Conservation (phyloP, 2,888 invertebrate genomes). For the Catocala fraxini region DNA sequence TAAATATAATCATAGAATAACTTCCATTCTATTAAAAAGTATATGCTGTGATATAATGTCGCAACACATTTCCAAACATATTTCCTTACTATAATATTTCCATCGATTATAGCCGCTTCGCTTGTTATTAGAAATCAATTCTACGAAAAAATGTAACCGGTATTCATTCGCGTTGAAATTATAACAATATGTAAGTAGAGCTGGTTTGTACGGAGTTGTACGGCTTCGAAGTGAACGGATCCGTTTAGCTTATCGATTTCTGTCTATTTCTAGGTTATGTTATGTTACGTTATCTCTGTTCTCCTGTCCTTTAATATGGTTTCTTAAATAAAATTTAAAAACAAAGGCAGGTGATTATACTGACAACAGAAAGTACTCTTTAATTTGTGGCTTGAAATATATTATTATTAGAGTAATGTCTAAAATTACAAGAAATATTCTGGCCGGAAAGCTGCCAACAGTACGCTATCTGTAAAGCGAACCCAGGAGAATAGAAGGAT, state of each 20-base stretch:
- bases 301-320: neutral
- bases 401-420: no score
- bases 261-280: conserved; percentile 20
- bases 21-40: no score
- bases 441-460: no score
- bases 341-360: no score
- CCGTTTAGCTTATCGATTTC: conserved; percentile 43
- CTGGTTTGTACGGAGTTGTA: conserved; percentile 31
- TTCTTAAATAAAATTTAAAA: neutral
- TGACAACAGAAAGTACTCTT: no score
- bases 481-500: no score
- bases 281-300: conserved; percentile 18
- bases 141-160: conserved; percentile 39
- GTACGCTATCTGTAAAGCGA: no score
- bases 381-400: no score
- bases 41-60: no score
- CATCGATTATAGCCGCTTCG: conserved; percentile 38
- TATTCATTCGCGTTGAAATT: conserved; percentile 33
- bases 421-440: no score
- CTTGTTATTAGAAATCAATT: conserved; percentile 44
- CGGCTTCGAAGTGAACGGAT: conserved; percentile 44
- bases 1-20: no score
- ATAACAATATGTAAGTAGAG: conserved; percentile 42
- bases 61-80: conserved; percentile 1
- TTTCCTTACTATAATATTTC: conserved; percentile 22